Conservation (phyloP, 2,113 vertebrate species). For the Nanorana parkeri region DNA sequence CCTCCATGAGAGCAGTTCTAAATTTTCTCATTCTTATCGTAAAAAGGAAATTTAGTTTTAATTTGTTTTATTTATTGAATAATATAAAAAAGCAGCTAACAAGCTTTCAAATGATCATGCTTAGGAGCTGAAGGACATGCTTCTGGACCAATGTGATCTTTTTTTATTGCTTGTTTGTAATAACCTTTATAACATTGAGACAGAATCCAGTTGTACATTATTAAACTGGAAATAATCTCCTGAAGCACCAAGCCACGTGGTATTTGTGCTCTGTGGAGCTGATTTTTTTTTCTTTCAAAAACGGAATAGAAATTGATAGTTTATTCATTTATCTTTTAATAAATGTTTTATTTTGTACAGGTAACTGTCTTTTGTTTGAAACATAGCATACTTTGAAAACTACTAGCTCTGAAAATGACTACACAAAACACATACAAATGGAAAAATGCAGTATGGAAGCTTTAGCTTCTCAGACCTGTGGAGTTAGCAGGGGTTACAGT, state of each 20-base stretch:
- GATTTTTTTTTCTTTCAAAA: constrained; percentile 33
- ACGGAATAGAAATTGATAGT: neutral
- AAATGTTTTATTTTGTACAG: constrained; percentile 37
- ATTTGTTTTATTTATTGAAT: constrained; percentile 36
- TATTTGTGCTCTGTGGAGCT: constrained; percentile 1
- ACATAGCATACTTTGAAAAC: neutral
- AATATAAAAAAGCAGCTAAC: neutral
- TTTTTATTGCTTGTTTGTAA: neutral
- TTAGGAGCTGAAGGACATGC: neutral
- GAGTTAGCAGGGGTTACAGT: no score
- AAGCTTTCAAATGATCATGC: neutral
- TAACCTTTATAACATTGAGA: neutral
- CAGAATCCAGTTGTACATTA: constrained; percentile 12
- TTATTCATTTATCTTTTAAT: constrained; percentile 32
- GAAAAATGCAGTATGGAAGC: no score
- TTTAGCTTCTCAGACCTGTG: no score
- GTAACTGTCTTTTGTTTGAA: constrained; percentile 26
- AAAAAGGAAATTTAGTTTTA: constrained; percentile 9
- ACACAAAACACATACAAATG: no score
- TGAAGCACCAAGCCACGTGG: neutral
- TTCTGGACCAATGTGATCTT: constrained; percentile 4
- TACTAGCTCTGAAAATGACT: no score
- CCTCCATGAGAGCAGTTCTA: constrained; percentile 38
- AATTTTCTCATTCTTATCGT: constrained; percentile 15
- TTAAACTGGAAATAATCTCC: constrained; percentile 22